phyloP scores from a whole-genome alignment of 1,140 invertebrate genomes.

The Zaprionus inermis region DNA sequence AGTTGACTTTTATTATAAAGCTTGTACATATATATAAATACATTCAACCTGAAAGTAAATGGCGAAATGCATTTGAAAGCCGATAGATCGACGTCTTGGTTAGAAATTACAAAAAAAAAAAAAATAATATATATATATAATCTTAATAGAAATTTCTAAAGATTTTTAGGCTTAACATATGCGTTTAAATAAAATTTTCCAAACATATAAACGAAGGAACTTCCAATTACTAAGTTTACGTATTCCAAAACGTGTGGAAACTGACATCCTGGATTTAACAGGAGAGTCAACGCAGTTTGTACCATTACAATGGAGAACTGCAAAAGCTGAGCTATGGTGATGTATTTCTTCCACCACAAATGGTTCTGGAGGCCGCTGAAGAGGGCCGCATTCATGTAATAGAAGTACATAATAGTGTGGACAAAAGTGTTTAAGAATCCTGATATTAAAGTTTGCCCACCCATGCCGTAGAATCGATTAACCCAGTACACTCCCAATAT shows the following conservation, averaged over 20 bases:
- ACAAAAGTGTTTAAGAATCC: conserved; percentile 24
- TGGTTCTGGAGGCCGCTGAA: conserved; percentile 6
- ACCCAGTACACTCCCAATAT: neutral
- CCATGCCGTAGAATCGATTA: conserved; percentile 2
- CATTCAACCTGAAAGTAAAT: too few relatives aligned
- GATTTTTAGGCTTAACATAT: conserved; percentile 66
- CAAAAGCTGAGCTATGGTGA: conserved; percentile 24
- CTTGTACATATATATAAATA: too few relatives aligned
- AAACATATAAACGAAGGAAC: conserved; percentile 87
- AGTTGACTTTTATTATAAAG: too few relatives aligned
- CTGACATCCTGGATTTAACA: conserved; percentile 20
- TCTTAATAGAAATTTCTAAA: conserved; percentile 9
- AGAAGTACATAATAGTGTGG: conserved; percentile 38
- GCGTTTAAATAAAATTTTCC: conserved; percentile 88
- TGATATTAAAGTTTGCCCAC: conserved; percentile 9
- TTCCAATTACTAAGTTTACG: neutral
- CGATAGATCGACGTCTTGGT: too few relatives aligned
- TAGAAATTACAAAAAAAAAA: too few relatives aligned
- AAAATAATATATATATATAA: neutral
- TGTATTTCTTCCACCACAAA: conserved; percentile 42
- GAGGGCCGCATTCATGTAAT: conserved; percentile 25
- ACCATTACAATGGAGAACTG: conserved; percentile 16
- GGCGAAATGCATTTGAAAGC: too few relatives aligned
- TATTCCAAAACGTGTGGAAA: conserved; percentile 10
- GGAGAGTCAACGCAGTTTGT: neutral